Base-by-base conservation (phyloP, 2,888 invertebrate genomes). In the Cancer borealis region DNA sequence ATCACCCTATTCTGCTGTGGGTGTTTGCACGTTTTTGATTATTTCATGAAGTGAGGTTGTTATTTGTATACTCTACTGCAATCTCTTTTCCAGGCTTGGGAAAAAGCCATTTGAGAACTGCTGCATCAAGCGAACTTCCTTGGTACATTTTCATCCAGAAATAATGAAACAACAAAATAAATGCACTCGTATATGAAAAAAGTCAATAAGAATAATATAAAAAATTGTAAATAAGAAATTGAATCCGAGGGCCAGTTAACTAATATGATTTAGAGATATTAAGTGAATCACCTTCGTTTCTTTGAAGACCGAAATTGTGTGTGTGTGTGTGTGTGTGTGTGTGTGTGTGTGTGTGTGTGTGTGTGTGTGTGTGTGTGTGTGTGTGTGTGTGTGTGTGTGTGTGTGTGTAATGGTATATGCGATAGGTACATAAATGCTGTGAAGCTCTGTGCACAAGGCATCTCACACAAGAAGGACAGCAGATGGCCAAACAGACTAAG, bases 331-430 rank as follows among this genome's bases (percentile, higher is more conserved):
- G n/a, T 26, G 79, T 73, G 21, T 5, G 84, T 30, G 84, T 30
- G 84, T 30, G 88, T 46, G 88, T 17, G 88, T 45, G 88, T 45
- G 88, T 45, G 88, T 45, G 88, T 45, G 88, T 45, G 88, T 45
- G 88, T 45, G 88, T 45, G 88, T 45, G 88, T 45, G 88, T 45
- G 88, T 45, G 88, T 45, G 88, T 45, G 88, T 45, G 88, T 45
- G 88, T 45, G 88, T 45, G 88, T 45, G 88, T 45, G 26, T 17
- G 14, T 30, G 26, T n/a, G 17, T 30, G 46, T 21, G 5, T 49
- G 12, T 12, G 49, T 49, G 12, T 12, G 49, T 49, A 49, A 49
- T 49, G 10, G 0, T 49, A 12, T 49, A 49, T 39, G 39, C 39
- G 39, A 39, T 39, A 39, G 39, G 39, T 39, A 39, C 39, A 39